phyloP scores from a whole-genome alignment of 2,113 vertebrate genomes.

The Nannospalax galili region DNA sequence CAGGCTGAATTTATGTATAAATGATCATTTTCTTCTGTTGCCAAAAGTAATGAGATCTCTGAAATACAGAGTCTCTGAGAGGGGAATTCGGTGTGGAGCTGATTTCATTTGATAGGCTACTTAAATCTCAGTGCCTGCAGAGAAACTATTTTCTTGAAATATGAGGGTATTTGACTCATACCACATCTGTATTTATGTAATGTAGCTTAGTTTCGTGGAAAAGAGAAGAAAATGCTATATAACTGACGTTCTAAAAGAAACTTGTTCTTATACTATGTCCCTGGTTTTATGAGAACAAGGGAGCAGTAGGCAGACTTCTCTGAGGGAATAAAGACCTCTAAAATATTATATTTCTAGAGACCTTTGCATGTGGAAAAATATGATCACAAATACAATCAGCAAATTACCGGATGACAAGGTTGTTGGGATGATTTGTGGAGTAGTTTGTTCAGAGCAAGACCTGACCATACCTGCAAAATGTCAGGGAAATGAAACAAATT shows the following conservation, averaged over 20 bases:
- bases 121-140: constrained; percentile 51
- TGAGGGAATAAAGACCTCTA: constrained; percentile 10
- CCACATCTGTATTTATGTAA: constrained; percentile 56
- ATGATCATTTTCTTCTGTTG: not conserved
- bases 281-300: constrained; percentile 5
- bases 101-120: constrained; percentile 28
- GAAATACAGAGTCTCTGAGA: not conserved
- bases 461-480: not conserved
- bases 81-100: not conserved
- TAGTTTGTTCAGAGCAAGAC: not conserved
- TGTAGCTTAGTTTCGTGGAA: not conserved
- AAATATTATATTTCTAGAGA: constrained; percentile 9
- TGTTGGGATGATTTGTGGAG: not conserved
- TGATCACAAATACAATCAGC: not conserved
- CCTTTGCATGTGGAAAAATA: constrained; percentile 36
- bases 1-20: constrained; percentile 2
- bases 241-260: not conserved
- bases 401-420: not conserved
- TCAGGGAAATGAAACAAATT: not conserved
- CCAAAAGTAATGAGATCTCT: constrained; percentile 45
- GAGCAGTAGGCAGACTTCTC: not conserved
- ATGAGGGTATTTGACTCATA: constrained; percentile 26
- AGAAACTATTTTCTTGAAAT: constrained; percentile 53
- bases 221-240: not conserved
- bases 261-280: not conserved